A percentile compares a stretch with the other conserved stretches of the same genome.
Evolutionary conservation across 2,113 vertebrate species (phyloP).

Genomic region (Apteryx mantelli): DNA sequence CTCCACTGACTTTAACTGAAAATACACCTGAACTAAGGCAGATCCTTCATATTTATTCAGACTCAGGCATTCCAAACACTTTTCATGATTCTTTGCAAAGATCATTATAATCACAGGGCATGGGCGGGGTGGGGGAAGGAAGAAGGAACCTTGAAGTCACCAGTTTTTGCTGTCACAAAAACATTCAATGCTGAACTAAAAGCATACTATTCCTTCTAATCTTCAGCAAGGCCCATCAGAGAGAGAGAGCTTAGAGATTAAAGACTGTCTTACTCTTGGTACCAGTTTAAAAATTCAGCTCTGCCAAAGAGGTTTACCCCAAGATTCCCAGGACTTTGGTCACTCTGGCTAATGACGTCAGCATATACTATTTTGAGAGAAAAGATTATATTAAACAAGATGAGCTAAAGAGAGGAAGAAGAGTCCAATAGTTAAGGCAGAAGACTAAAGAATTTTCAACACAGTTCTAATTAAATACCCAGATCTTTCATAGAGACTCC

Average conservation of each 20-base stretch:
- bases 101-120: background rate
- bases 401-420: background rate
- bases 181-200: background rate
- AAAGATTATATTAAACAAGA: background rate
- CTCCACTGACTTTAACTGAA: background rate
- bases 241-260: background rate
- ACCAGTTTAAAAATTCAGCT: background rate
- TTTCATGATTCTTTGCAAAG: background rate
- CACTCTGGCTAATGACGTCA: background rate
- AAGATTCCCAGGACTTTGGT: background rate
- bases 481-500: background rate
- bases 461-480: background rate
- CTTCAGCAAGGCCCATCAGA: background rate
- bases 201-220: background rate
- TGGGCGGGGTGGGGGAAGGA: background rate
- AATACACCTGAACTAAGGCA: background rate
- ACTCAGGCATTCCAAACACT: background rate
- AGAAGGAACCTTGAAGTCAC: background rate
- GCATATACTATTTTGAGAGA: fast-evolving
- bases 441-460: background rate
- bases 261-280: background rate
- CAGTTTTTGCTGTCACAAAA: background rate
- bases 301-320: background rate
- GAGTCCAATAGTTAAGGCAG: background rate
- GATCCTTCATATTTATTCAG: background rate